phyloP scores from a whole-genome alignment of 2,113 vertebrate genomes.

The Chamaea fasciata region DNA sequence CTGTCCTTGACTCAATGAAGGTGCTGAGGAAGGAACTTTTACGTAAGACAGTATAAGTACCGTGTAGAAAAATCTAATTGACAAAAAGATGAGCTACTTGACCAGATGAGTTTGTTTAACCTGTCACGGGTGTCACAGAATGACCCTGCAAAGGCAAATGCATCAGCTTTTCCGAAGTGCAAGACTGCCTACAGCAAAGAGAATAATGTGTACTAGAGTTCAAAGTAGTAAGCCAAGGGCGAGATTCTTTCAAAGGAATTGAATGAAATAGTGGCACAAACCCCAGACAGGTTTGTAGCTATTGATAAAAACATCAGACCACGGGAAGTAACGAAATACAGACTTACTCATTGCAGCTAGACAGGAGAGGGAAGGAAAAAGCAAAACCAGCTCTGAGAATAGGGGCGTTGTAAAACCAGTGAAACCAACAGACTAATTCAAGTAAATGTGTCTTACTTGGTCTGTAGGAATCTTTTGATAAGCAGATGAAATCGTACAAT shows the following conservation, averaged over 20 bases:
- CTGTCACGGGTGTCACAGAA: neutral
- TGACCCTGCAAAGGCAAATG: neutral
- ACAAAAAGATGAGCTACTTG: neutral
- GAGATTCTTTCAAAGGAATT: neutral
- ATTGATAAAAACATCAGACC: neutral
- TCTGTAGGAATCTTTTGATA: neutral
- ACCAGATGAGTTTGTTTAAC: neutral
- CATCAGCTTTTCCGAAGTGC: neutral
- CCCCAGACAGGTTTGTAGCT: neutral
- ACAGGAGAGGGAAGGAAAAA: neutral
- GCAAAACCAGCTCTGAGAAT: neutral
- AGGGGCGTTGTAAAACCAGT: neutral
- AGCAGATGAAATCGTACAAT: neutral
- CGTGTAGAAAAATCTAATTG: neutral
- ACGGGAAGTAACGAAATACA: neutral
- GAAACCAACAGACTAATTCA: neutral
- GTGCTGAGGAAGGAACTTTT: neutral
- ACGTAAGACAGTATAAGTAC: neutral
- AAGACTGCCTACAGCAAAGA: neutral
- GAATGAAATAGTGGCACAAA: neutral
- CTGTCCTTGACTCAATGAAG: neutral
- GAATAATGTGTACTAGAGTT: neutral
- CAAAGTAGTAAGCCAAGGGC: neutral
- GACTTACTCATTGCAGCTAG: neutral
- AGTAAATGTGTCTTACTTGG: neutral